These are phyloP conservation scores for Acanthornis magna DNA, from an alignment of 2,797 vertebrate genomes.

Conservation along the genomic window DNA sequence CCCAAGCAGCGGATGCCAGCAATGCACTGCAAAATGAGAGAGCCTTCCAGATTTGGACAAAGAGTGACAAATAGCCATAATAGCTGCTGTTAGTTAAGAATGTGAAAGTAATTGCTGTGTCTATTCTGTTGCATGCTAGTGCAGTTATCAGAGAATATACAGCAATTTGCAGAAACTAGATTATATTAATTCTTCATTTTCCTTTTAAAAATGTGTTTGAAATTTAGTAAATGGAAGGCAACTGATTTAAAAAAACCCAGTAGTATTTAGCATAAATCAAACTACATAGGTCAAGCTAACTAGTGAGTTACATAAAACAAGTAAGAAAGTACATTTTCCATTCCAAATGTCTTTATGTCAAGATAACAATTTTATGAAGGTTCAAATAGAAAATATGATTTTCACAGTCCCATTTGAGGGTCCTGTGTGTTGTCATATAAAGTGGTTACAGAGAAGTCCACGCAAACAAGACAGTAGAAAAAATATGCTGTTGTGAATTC, in stretches of 20 bases:
- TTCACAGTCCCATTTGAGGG: background rate
- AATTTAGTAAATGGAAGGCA: background rate
- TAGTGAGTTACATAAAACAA: background rate
- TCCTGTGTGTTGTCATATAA: background rate
- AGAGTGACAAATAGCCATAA: background rate
- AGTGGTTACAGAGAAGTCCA: background rate
- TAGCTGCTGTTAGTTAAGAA: background rate
- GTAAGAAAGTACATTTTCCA: background rate
- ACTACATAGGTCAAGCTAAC: background rate
- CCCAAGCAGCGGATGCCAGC: background rate
- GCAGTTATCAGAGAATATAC: background rate
- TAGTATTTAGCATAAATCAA: background rate
- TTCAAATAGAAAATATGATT: background rate
- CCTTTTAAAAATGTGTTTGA: background rate
- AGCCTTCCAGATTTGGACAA: background rate
- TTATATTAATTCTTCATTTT: background rate
- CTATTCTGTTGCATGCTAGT: background rate
- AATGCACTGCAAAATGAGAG: background rate
- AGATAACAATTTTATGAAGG: background rate
- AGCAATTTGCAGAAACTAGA: background rate
- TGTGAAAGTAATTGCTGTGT: background rate
- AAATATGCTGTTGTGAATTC: background rate
- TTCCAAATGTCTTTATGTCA: background rate
- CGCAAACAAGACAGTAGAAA: background rate
- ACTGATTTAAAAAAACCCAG: background rate